Evolutionary conservation across 2,797 vertebrate genomes (phyloP).

Genomic region (Chiloscyllium punctatum): DNA sequence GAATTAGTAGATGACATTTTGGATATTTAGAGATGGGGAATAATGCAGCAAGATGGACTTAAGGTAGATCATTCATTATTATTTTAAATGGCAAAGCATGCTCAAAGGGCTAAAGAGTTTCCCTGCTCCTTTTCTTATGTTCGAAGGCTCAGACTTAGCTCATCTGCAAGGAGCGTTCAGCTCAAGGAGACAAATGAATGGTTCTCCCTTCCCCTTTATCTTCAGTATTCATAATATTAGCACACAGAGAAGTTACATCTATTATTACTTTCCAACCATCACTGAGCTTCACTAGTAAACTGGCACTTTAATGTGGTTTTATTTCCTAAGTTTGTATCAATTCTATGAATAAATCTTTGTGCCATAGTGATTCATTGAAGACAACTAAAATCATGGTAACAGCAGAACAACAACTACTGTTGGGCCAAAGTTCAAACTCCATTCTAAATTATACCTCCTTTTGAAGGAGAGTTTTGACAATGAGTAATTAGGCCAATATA

Average conservation of each 20-base stretch:
- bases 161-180: not conserved
- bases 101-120: not conserved
- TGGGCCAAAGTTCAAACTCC: not conserved
- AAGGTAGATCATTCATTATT: not conserved
- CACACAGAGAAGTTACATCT: not conserved
- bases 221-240: not conserved
- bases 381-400: not conserved
- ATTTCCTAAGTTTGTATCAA: not conserved
- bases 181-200: not conserved
- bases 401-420: not conserved
- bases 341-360: not conserved
- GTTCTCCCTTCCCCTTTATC: not conserved
- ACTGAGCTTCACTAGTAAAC: not conserved
- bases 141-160: not conserved
- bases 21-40: no score
- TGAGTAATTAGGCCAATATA: not conserved
- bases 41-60: not conserved
- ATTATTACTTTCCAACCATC: no score
- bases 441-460: conserved; percentile 15
- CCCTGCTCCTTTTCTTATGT: not conserved
- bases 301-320: not conserved
- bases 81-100: not conserved
- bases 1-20: no score
- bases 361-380: not conserved
- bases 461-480: not conserved